Evolutionary conservation across 1,140 invertebrate genomes (phyloP).

Genomic region (Euura saliciscinereae): DNA sequence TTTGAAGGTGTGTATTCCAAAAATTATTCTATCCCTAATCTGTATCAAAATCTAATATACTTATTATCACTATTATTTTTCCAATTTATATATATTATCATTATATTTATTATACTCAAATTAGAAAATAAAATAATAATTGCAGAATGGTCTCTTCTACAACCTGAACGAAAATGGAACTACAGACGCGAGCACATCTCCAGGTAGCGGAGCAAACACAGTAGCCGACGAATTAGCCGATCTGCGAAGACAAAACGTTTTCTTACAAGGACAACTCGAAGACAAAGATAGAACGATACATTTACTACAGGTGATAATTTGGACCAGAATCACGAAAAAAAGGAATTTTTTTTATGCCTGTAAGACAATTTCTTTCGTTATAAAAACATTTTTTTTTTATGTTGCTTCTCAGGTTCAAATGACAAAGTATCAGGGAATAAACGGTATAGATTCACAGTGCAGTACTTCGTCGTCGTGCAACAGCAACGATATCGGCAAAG

Average conservation of each 20-base stretch:
- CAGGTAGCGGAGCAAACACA: conserved; percentile 55
- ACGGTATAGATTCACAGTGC: conserved; percentile 37
- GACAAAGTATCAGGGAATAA: conserved; percentile 49
- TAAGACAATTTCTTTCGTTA: conserved; percentile 21
- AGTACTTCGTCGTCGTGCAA: conserved; percentile 29
- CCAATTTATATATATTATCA: conserved; percentile 6
- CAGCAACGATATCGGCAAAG: conserved; percentile 33
- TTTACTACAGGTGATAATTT: conserved; percentile 66
- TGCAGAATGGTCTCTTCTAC: conserved; percentile 77
- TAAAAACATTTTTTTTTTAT: not conserved
- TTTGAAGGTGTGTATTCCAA: conserved; percentile 58
- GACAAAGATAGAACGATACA: conserved; percentile 74
- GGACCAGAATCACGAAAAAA: conserved; percentile 52
- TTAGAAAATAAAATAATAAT: no score
- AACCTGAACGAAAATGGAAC: conserved; percentile 61
- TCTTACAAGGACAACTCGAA: conserved; percentile 77
- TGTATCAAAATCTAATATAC: not conserved
- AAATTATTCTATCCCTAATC: not conserved
- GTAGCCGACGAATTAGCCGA: conserved; percentile 73
- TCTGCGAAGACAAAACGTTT: conserved; percentile 77
- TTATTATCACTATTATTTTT: not conserved
- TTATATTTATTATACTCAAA: not conserved
- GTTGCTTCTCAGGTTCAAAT: conserved; percentile 47
- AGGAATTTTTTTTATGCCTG: conserved; percentile 38
- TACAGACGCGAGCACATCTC: conserved; percentile 47